These are phyloP conservation scores for Zapus hudsonius DNA, from an alignment of 2,113 vertebrate species.

Conservation along the genomic window DNA sequence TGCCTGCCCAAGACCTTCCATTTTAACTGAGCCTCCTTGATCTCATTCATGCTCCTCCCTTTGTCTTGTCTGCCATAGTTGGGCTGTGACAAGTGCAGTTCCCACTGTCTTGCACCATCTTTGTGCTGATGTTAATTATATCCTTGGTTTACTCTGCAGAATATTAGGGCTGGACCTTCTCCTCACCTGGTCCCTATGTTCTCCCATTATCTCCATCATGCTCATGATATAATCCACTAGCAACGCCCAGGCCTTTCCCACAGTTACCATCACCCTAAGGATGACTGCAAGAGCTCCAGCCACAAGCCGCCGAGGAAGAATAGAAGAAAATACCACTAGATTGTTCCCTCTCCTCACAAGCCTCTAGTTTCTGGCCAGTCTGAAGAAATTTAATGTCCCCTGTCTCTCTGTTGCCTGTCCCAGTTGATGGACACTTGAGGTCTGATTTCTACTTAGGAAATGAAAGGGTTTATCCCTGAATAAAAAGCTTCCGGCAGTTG, in stretches of 20 bases:
- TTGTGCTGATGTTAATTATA: background rate
- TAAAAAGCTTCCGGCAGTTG: background rate
- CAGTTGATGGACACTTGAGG: background rate
- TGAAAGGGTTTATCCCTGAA: background rate
- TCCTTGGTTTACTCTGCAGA: background rate
- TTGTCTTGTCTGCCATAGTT: no score
- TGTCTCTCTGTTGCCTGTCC: background rate
- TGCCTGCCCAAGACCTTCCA: background rate
- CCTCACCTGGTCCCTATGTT: background rate
- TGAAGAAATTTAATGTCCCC: background rate
- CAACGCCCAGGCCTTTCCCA: constrained; percentile 10
- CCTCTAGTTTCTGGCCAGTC: background rate
- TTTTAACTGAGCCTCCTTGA: background rate
- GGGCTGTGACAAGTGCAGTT: no score
- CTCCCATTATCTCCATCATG: background rate
- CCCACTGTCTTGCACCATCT: no score
- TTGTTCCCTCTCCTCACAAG: background rate
- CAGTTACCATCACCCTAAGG: background rate
- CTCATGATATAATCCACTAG: background rate
- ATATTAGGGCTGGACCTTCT: background rate
- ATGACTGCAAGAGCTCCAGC: background rate
- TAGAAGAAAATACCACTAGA: background rate
- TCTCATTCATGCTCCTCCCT: background rate
- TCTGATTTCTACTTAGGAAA: background rate
- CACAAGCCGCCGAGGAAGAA: background rate